Evolutionary conservation across 2,113 vertebrate species (phyloP).

Genomic region (Melierax canorus): DNA sequence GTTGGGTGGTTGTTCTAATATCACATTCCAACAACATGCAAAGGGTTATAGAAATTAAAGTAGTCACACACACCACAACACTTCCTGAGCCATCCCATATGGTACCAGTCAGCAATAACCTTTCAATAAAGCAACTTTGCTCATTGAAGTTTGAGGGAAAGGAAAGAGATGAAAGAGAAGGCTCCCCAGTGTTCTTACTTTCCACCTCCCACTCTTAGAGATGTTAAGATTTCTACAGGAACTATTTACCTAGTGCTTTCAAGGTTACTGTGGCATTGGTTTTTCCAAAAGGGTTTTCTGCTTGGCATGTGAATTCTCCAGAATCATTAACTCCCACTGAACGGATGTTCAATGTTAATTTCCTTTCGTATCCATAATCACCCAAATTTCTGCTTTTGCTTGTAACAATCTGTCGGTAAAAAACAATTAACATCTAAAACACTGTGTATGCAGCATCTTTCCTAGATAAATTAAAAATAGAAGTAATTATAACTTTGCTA

Average conservation of each 20-base stretch:
- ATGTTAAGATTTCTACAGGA: slow-evolving; percentile 31
- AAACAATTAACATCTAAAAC: slow-evolving; percentile 79
- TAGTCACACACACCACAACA: not conserved
- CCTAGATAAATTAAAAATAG: slow-evolving; percentile 82
- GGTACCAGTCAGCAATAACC: not conserved
- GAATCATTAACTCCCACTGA: slow-evolving; percentile 80
- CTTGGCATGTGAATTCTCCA: slow-evolving; percentile 88
- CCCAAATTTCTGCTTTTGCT: slow-evolving; percentile 69
- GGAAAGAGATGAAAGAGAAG: not conserved
- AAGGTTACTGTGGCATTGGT: slow-evolving; percentile 84
- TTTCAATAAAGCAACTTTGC: slow-evolving; percentile 25
- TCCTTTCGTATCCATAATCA: slow-evolving; percentile 75
- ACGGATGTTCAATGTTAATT: slow-evolving; percentile 77
- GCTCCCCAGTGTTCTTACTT: not conserved
- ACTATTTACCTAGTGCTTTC: slow-evolving; percentile 86
- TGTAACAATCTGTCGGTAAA: slow-evolving; percentile 60
- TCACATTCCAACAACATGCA: not conserved
- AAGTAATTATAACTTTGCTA: slow-evolving; percentile 76
- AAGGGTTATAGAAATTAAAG: not conserved
- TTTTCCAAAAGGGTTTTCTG: slow-evolving; percentile 82
- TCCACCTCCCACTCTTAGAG: slow-evolving; percentile 9
- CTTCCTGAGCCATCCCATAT: not conserved
- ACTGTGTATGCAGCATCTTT: slow-evolving; percentile 74
- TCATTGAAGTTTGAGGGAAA: not conserved
- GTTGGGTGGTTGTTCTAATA: not conserved